Percentiles rank a stretch among this genome's conserved stretches.
Conservation (phyloP, 2,113 vertebrate species). For the Cairina moschata region DNA sequence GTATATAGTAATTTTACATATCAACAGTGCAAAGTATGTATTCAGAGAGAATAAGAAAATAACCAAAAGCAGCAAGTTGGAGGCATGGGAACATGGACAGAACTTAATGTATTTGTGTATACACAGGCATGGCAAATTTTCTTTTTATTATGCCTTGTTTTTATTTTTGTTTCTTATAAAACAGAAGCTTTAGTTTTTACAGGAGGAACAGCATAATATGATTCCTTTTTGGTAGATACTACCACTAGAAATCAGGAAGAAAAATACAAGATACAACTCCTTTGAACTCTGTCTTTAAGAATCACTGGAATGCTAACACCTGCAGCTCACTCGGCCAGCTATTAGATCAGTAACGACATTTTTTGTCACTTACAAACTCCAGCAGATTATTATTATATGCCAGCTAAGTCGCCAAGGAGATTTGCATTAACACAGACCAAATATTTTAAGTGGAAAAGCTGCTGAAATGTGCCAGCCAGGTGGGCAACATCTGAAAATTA, state of each 20-base stretch:
- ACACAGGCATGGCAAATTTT: neutral
- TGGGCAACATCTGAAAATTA: neutral
- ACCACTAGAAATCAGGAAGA: slow-evolving; percentile 21
- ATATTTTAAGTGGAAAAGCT: neutral
- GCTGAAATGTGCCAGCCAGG: neutral
- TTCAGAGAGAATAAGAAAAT: neutral
- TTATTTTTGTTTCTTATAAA: neutral
- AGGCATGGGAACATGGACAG: neutral
- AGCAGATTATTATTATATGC: neutral
- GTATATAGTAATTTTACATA: neutral
- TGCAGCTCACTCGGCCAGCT: slow-evolving; percentile 11
- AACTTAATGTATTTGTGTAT: neutral
- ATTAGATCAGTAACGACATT: slow-evolving; percentile 17
- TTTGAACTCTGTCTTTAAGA: slow-evolving; percentile 30
- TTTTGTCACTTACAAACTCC: slow-evolving; percentile 36
- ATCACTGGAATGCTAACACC: neutral
- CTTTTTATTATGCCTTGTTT: neutral
- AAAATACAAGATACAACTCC: neutral
- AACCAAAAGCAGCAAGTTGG: neutral
- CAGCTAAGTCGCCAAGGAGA: slow-evolving; percentile 28
- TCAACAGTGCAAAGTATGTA: neutral
- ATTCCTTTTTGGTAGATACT: neutral
- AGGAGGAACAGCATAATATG: neutral
- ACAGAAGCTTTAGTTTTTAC: neutral
- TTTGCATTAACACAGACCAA: slow-evolving; percentile 37